Conservation (phyloP, 2,888 invertebrate species). For the Erebia ligea region DNA sequence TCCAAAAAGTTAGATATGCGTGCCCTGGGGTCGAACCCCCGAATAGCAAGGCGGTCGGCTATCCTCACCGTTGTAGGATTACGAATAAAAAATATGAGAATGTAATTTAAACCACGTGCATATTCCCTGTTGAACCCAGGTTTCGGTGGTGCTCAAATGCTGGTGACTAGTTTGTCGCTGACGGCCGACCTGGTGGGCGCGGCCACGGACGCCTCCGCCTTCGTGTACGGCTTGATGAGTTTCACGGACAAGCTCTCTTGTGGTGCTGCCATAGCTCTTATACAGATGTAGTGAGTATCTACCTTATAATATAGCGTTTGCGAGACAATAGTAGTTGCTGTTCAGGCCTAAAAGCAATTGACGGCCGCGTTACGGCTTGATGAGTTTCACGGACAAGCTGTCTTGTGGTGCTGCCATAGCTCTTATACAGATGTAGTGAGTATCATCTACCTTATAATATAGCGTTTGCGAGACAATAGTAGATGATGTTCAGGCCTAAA, state of each 20-base stretch:
- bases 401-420: constrained; percentile 94
- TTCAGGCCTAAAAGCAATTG: too few species aligned
- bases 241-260: constrained; percentile 95
- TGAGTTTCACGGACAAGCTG: constrained; percentile 96
- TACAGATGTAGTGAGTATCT: constrained; percentile 88
- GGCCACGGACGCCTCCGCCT: constrained; percentile 93
- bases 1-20: too few species aligned
- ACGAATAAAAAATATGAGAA: too few species aligned
- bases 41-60: too few species aligned
- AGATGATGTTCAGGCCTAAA: too few species aligned
- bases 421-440: constrained; percentile 90
- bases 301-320: too few species aligned
- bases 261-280: constrained; percentile 91
- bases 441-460: constrained; percentile 39
- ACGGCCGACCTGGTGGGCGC: constrained; percentile 94
- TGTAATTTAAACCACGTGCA: not conserved
- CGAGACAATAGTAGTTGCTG: too few species aligned
- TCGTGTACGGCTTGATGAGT: constrained; percentile 96
- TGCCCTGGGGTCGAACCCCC: too few species aligned
- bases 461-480: too few species aligned
- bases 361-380: constrained; percentile 86
- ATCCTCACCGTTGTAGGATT: too few species aligned
- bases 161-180: constrained; percentile 93
- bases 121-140: constrained; percentile 69
- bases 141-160: constrained; percentile 90